Evolutionary conservation across 2,888 invertebrate genomes (phyloP).

Genomic region (Octodonta nipae): DNA sequence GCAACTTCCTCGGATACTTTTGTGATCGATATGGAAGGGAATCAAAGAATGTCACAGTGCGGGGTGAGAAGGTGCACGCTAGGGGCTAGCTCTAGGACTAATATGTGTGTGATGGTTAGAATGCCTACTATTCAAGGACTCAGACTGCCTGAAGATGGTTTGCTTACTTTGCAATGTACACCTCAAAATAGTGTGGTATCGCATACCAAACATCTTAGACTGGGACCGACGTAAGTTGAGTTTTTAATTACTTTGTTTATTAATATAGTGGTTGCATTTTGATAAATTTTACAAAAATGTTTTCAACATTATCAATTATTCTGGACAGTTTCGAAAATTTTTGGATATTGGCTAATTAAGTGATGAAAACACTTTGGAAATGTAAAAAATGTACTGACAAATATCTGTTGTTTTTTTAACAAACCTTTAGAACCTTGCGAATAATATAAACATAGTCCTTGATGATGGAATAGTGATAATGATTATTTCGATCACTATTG

Average conservation of each 20-base stretch:
- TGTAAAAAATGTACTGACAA: no score
- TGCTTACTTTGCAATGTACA: conserved; percentile 42
- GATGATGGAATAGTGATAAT: no score
- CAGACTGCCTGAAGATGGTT: conserved; percentile 39
- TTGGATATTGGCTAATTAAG: no score
- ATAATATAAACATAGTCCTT: no score
- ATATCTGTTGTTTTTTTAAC: no score
- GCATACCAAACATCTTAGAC: conserved; percentile 35
- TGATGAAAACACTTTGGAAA: no score
- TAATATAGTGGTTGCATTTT: conserved; percentile 6
- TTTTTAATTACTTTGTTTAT: no score
- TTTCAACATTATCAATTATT: no score
- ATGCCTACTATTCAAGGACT: conserved; percentile 43
- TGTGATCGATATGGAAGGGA: conserved; percentile 36
- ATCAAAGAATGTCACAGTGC: conserved; percentile 38
- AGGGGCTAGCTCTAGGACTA: conserved; percentile 16
- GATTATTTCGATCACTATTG: no score
- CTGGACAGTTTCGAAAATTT: no score
- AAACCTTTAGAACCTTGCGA: no score
- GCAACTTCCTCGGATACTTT: conserved; percentile 20
- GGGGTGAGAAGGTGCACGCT: conserved; percentile 38
- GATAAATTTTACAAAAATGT: no score
- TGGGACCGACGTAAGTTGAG: conserved; percentile 21
- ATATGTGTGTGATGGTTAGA: conserved; percentile 42
- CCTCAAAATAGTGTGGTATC: conserved; percentile 41